Evolutionary conservation across 2,888 invertebrate genomes (phyloP).

Genomic region (Tiliacea aurago): DNA sequence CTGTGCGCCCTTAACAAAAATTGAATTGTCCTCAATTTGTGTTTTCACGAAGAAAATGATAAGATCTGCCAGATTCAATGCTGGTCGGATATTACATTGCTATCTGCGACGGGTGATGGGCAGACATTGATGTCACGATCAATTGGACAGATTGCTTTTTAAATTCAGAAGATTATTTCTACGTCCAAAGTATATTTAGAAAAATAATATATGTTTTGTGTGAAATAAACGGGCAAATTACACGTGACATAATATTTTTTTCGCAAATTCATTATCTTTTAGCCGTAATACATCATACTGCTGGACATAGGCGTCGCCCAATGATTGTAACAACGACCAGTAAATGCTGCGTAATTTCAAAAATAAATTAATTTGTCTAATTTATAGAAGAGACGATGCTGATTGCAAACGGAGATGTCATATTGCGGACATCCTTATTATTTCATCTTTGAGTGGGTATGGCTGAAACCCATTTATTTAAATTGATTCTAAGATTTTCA

Average conservation of each 20-base stretch:
- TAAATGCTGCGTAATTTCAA: not conserved
- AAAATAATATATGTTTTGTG: slow-evolving; percentile 4
- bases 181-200: slow-evolving; percentile 11
- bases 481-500: slow-evolving; percentile 7
- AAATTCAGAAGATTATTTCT: slow-evolving; percentile 10
- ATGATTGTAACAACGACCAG: not conserved
- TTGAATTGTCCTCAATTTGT: not conserved
- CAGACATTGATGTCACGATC: slow-evolving; percentile 18
- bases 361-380: not conserved
- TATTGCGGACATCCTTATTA: slow-evolving; percentile 21
- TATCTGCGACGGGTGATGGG: slow-evolving; percentile 42
- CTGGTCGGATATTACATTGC: slow-evolving; percentile 54
- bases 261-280: not conserved
- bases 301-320: no score
- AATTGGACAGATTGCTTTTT: slow-evolving; percentile 41
- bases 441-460: not conserved
- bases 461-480: not conserved
- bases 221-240: not conserved
- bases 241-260: no score
- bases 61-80: slow-evolving; percentile 39
- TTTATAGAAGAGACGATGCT: not conserved
- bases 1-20: not conserved
- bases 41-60: slow-evolving; percentile 34
- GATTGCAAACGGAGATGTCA: not conserved
- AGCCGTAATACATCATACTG: not conserved